A percentile compares a stretch with the other conserved stretches of the same genome.
phyloP scores from a whole-genome alignment of 1,140 invertebrate species.

The Drosophila repletoides region DNA sequence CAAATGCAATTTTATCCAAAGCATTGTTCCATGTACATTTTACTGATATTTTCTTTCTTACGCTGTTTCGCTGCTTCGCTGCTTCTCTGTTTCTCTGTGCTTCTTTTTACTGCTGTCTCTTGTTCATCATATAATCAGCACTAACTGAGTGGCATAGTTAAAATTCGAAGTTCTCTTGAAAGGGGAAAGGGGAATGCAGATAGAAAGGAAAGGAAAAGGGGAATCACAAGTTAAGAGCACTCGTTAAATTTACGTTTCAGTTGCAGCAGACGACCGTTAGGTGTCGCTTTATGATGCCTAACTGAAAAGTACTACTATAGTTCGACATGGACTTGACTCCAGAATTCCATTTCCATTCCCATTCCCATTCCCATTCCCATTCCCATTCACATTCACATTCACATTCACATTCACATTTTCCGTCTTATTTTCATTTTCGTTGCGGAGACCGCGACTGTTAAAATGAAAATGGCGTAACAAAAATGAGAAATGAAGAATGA shows the following conservation, averaged over 20 bases:
- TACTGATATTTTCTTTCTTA: neutral
- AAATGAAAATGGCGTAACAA: slow-evolving; percentile 72
- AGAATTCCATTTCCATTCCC: slow-evolving; percentile 30
- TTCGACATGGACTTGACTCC: slow-evolving; percentile 32
- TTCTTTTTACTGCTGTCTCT: neutral
- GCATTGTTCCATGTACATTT: neutral
- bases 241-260: slow-evolving; percentile 62
- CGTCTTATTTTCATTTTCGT: too few species aligned
- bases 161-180: slow-evolving; percentile 5
- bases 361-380: neutral
- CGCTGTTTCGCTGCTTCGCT: neutral
- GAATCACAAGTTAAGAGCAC: slow-evolving; percentile 4
- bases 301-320: slow-evolving; percentile 32
- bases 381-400: slow-evolving; percentile 21
- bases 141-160: slow-evolving; percentile 33
- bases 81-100: neutral
- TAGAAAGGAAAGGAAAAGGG: neutral
- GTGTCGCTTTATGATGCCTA: slow-evolving; percentile 69
- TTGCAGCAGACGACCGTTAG: slow-evolving; percentile 54
- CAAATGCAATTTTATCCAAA: slow-evolving; percentile 5
- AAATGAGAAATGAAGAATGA: slow-evolving; percentile 79
- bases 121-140: slow-evolving; percentile 10
- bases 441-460: slow-evolving; percentile 44
- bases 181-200: neutral
- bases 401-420: neutral